Percentiles rank a stretch among this genome's conserved stretches.
Evolutionary conservation across 1,140 invertebrate species (phyloP).

Genomic region (Zeugodacus cucurbitae): DNA sequence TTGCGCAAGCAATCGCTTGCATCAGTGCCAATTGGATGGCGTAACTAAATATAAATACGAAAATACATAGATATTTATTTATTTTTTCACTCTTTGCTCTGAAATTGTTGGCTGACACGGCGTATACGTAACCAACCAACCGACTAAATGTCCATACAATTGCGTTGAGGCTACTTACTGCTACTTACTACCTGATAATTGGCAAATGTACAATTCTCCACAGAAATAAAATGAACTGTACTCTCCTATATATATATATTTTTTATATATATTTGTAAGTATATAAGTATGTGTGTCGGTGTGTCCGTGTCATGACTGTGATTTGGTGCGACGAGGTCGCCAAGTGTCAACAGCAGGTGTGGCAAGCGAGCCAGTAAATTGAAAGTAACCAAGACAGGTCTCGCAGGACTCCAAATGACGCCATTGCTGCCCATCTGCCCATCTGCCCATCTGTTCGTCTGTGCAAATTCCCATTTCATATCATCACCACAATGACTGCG

Average conservation of each 20-base stretch:
- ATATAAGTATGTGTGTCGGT: background rate
- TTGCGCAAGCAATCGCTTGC: background rate
- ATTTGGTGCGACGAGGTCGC: background rate
- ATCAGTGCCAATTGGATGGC: background rate
- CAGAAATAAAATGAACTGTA: background rate
- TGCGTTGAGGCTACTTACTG: background rate
- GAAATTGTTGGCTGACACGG: background rate
- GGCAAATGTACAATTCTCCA: background rate
- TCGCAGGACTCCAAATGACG: background rate
- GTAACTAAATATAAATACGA: background rate
- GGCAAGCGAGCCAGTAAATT: slow-evolving; percentile 11
- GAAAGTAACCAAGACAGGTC: background rate
- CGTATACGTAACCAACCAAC: background rate
- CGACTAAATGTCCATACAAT: background rate
- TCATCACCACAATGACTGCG: background rate
- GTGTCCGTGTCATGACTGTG: background rate
- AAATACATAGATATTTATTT: background rate
- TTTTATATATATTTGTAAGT: background rate
- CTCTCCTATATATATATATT: background rate
- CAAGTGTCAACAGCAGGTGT: slow-evolving; percentile 28
- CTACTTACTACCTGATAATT: slow-evolving; percentile 1
- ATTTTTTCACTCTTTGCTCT: background rate
- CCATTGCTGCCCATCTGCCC: background rate
- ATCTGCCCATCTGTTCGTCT: background rate
- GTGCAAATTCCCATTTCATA: background rate